Evolutionary conservation across 2,888 invertebrate genomes (phyloP).

Genomic region (Blomia tropicalis): DNA sequence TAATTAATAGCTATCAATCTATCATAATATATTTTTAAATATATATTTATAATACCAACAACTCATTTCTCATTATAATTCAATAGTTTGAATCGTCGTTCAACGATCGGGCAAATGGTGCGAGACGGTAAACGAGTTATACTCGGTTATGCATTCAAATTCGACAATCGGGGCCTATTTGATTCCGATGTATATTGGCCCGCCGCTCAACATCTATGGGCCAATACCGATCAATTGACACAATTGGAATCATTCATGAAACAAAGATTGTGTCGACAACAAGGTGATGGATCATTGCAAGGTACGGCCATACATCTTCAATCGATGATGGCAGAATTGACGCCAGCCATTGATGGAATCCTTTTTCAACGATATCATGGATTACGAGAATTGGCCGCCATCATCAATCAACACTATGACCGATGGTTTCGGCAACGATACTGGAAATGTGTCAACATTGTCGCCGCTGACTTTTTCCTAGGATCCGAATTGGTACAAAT

Average conservation of each 20-base stretch:
- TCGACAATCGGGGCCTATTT: neutral
- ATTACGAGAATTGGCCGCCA: slow-evolving; percentile 27
- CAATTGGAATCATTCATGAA: slow-evolving; percentile 43
- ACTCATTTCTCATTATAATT: neutral
- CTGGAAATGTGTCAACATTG: slow-evolving; percentile 29
- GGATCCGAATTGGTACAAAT: slow-evolving; percentile 27
- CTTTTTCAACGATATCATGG: slow-evolving; percentile 27
- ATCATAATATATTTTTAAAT: neutral
- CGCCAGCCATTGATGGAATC: slow-evolving; percentile 25
- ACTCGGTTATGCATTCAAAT: slow-evolving; percentile 45
- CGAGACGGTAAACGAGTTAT: slow-evolving; percentile 43
- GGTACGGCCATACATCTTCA: slow-evolving; percentile 16
- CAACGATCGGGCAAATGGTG: slow-evolving; percentile 46
- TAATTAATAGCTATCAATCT: neutral
- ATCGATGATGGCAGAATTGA: slow-evolving; percentile 29
- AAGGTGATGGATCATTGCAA: slow-evolving; percentile 9
- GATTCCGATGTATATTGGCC: slow-evolving; percentile 24
- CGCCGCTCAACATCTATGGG: slow-evolving; percentile 39
- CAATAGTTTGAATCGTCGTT: slow-evolving; percentile 37
- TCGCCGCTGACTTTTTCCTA: slow-evolving; percentile 29
- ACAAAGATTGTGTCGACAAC: slow-evolving; percentile 19
- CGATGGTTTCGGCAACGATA: slow-evolving; percentile 28
- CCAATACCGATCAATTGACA: slow-evolving; percentile 44
- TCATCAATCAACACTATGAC: slow-evolving; percentile 26
- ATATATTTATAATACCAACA: neutral